phyloP scores from a whole-genome alignment of 2,888 invertebrate species.

The Nesidiocoris tenuis region DNA sequence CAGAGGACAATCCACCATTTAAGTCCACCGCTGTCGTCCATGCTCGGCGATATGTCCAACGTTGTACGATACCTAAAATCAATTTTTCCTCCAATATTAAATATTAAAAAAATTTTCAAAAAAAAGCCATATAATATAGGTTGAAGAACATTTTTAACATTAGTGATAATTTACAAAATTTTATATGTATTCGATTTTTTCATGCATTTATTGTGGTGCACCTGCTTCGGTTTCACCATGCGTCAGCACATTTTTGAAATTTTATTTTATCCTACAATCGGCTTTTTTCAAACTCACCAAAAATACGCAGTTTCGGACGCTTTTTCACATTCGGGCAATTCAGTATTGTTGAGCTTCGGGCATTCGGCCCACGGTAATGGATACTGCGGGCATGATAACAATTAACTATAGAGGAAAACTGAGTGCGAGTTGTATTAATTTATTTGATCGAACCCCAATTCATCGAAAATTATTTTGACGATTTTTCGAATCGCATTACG shows the following conservation, averaged over 20 bases:
- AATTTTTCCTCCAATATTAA: background rate
- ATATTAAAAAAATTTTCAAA: too few species aligned
- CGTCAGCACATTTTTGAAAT: too few species aligned
- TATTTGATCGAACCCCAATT: too few species aligned
- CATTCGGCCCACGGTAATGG: conserved; percentile 84
- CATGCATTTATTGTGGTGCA: too few species aligned
- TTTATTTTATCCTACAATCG: too few species aligned
- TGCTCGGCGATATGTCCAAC: conserved; percentile 80
- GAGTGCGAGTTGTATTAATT: too few species aligned
- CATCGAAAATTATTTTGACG: too few species aligned
- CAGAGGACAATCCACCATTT: conserved; percentile 93
- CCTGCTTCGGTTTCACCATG: too few species aligned
- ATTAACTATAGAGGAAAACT: too few species aligned
- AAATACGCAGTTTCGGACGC: conserved; percentile 88
- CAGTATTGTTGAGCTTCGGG: conserved; percentile 66
- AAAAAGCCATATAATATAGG: background rate
- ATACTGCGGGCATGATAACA: conserved; percentile 58
- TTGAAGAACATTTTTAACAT: too few species aligned
- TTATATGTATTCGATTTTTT: background rate
- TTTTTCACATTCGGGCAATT: conserved; percentile 72
- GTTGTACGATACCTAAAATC: conserved; percentile 70
- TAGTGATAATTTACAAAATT: too few species aligned
- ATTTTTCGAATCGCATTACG: too few species aligned
- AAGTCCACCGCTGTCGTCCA: conserved; percentile 79
- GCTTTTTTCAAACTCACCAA: conserved; percentile 61